Conservation (phyloP, 2,797 vertebrate genomes). For the Squalus acanthias region DNA sequence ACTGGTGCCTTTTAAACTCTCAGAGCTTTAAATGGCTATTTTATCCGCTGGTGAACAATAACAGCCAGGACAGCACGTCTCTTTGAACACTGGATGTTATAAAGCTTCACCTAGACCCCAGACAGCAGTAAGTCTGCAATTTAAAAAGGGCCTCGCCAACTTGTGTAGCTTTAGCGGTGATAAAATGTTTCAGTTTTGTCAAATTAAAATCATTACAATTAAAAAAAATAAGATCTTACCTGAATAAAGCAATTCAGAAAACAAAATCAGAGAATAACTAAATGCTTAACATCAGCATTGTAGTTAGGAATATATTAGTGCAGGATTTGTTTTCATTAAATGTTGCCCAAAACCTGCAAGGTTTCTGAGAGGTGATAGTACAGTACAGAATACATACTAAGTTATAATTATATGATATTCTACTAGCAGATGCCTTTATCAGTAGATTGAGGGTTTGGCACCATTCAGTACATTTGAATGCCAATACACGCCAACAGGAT, state of each 20-base stretch:
- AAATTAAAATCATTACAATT: constrained; percentile 13
- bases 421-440: neutral
- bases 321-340: neutral
- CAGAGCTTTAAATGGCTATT: constrained; percentile 35
- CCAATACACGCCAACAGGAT: neutral
- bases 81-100: constrained; percentile 35
- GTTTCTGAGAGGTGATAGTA: neutral
- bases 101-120: constrained; percentile 18
- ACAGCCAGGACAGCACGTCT: constrained; percentile 10
- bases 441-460: neutral
- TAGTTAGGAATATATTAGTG: neutral
- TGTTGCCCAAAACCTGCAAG: neutral
- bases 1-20: constrained; percentile 36
- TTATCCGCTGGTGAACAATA: constrained; percentile 35
- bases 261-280: neutral
- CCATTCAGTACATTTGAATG: neutral
- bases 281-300: neutral
- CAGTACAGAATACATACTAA: neutral
- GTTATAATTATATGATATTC: neutral
- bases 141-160: neutral
- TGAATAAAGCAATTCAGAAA: neutral
- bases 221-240: neutral
- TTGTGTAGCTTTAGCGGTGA: neutral
- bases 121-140: constrained; percentile 17
- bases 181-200: neutral